These are phyloP conservation scores for Apus apus DNA, from an alignment of 2,113 vertebrate species.

Conservation along the genomic window DNA sequence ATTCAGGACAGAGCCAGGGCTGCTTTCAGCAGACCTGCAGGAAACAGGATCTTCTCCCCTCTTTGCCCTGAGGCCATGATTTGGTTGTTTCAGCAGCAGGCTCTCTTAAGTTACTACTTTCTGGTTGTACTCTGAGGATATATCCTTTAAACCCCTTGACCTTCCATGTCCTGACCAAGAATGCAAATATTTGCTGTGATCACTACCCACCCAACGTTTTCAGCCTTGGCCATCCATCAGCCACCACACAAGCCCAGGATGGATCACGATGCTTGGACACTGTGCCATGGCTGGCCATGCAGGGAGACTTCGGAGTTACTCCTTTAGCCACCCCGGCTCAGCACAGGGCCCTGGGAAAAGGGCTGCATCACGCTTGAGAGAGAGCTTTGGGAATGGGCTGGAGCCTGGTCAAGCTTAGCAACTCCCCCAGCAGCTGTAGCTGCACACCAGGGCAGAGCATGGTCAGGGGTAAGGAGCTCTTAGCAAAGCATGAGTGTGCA, in stretches of 20 bases:
- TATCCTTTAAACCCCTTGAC: neutral
- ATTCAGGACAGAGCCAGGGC: neutral
- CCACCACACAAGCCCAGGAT: rapidly evolving
- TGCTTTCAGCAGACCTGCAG: neutral
- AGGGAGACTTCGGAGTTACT: neutral
- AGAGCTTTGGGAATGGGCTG: rapidly evolving
- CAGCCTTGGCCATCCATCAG: neutral
- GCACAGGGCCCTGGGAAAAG: rapidly evolving
- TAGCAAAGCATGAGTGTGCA: neutral
- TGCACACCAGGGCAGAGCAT: neutral
- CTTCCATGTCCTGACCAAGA: neutral
- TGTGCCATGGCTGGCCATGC: rapidly evolving
- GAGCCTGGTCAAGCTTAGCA: neutral
- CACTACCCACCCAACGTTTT: neutral
- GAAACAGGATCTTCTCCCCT: neutral
- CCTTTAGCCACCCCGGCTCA: neutral
- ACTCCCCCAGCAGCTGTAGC: neutral
- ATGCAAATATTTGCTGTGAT: neutral
- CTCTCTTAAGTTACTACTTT: neutral
- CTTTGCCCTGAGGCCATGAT: neutral
- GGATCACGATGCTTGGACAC: neutral
- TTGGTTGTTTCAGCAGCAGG: slow-evolving; percentile 1
- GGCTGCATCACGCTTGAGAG: rapidly evolving
- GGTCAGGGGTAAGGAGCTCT: neutral
- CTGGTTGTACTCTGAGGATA: neutral